Base-by-base conservation (phyloP, 1,140 invertebrate genomes). In the Drosophila tsacasi region DNA sequence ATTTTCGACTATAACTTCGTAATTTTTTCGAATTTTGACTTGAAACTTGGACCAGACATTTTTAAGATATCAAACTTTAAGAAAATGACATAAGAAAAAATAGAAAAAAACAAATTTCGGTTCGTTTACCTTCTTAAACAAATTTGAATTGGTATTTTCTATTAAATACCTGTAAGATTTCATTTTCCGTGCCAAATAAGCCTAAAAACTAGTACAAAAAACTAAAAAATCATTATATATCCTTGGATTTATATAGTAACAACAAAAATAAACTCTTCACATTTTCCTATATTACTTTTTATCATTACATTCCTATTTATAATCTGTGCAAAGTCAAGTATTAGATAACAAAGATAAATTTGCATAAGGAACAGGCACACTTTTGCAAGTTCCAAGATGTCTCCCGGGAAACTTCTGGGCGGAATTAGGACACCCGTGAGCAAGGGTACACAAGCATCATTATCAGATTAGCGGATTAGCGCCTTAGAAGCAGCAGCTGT, bases 401-500 rank as follows among this genome's bases (percentile, higher is more conserved):
- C 35, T 25, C 5, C 15, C 5, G 21, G 54, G 32, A 57, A 57
- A 57, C 10, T 68, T 71, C 32, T 46, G n/a, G 32, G 13, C 23
- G 10, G 49, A 54, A n/a, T 23, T 7, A 44, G 49, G 19, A 47
- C 27, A n/a, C 32, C 13, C 21, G 23, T 0, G 13, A 25, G 21
- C 23, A 47, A 47, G 46, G 23, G 46, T 25, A 25, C 15, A 17
- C 5, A 23, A 3, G 35, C 9, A 57, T 57, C 5, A 57, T 57
- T 39, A 57, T n/a, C 10, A 32, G 50, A 52, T 52, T 52, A 52
- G 49, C 49, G 49, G 49, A 30, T 52, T 52, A 52, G 50, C 50
- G 50, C n/a, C n/a, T 7, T 12, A 7, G 30, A 32, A 54, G 32
- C 40, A 49, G 57, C 85, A 65, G 67, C 68, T 84, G 69, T 5